Conservation (phyloP, 2,113 vertebrate genomes). For the Poeciliopsis prolifica region DNA sequence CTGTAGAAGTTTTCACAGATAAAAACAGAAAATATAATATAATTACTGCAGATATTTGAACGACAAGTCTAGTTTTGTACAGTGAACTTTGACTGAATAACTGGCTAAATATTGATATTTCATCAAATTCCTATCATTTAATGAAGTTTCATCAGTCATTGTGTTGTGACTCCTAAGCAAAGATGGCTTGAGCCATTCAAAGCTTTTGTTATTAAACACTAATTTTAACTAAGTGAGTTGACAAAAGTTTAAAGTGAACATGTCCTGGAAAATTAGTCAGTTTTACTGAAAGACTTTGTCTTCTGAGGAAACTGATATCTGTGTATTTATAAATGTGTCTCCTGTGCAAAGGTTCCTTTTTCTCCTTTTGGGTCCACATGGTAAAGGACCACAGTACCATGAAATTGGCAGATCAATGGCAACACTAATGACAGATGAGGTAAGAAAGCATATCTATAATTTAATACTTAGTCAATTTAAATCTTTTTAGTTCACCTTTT, state of each 20-base stretch:
- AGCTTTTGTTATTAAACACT: neutral
- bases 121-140: neutral
- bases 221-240: neutral
- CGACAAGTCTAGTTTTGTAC: neutral
- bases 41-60: neutral
- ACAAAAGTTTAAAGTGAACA: neutral
- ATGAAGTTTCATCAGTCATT: neutral
- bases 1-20: too few species aligned
- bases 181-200: neutral
- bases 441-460: slow-evolving; percentile 57
- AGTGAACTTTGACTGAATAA: neutral
- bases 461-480: neutral
- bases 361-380: slow-evolving; percentile 90
- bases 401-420: slow-evolving; percentile 97
- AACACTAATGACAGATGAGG: slow-evolving; percentile 96
- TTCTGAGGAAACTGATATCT: neutral
- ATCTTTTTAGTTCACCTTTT: neutral
- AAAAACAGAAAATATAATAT: too few species aligned
- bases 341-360: slow-evolving; percentile 88
- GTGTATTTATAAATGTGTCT: slow-evolving; percentile 7
- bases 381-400: slow-evolving; percentile 93
- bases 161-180: neutral
- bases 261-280: neutral
- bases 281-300: neutral
- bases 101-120: neutral